Base-by-base conservation (phyloP, 1,140 invertebrate species). In the Manduca sexta region DNA sequence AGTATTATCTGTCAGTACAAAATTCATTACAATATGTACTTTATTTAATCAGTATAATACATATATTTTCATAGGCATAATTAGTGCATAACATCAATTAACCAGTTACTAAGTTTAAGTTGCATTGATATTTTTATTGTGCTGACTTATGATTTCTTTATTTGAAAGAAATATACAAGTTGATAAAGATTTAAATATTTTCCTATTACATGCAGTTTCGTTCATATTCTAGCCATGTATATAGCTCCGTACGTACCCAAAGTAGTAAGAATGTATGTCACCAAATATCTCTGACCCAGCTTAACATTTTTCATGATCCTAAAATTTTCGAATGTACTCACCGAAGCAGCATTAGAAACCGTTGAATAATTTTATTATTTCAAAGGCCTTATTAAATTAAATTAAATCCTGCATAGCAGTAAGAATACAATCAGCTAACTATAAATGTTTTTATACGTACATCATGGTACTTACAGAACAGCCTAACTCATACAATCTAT, bases 391-490 rank as follows among this genome's bases (percentile, higher is more conserved):
- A 68, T 72, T 69, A 73, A 74, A 71, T 74, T 74, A 35, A 35
- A 35, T 35, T 35, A 73, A 80, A 66, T 67, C 57, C 77, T 84
- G 79, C 78, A 68, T 83, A 83, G 74, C 78, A 82, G 73, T 74
- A 80, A 75, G 58, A 70, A 72, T 81, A 80, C 77, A 82, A 68
- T 81, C 78, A 85, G 76, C 82, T 85, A 85, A 83, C 82, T 85
- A 85, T 68, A 81, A 83, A 83, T 87, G 80, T 87, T 88, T 26
- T 88, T 84, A 90, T 90, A 90, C 89, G 88, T 90, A 90, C 89
- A 89, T 88, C 88, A 86, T 84, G 88, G 89, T 90, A 90, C 89
- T 90, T 90, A 90, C 89, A 90, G 88, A 89, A 89, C 88, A 88
- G 88, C 88, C 87, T 89, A 89, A 90, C 88, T 89, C 88, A 88